Base-by-base conservation (phyloP, 2,797 vertebrate species). In the Brachymystax lenok region DNA sequence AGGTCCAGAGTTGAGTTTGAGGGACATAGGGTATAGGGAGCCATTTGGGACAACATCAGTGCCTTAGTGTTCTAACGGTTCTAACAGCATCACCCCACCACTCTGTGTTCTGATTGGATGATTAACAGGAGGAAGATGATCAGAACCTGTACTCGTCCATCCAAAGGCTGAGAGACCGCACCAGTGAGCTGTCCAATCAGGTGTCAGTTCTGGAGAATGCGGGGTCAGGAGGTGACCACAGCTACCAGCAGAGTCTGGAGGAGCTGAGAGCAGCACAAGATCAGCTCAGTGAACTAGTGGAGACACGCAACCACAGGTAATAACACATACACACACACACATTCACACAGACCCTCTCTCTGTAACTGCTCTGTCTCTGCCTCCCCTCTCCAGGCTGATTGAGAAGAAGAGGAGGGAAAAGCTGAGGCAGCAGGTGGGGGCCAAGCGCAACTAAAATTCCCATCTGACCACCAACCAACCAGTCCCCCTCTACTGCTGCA, bases 111-210 rank as follows among this genome's bases (percentile, higher is more conserved):
- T 59, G 5, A n/a, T n/a, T 24, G 2, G 0, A 0, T 50, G 10
- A 28, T 68, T 73, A 67, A 2, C 90, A 96, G 96, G 96, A 96
- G 79, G 96, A 96, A 85, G 96, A 96, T 0, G 96, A 97, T 3
- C 95, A 96, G 90, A 96, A 97, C 88, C 85, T 97, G 74, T 97
- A 97, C 90, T 95, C 94, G 0, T 96, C 95, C 81, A 97, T 97
- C 85, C 96, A 97, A 93, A 94, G 94, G 73, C 89, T 96, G 30
- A 91, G 96, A 19, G 96, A 96, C 78, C 93, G 94, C 0, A 94
- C 95, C 87, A 95, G 87, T 0, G 95, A 97, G 83, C 92, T 97
- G 74, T 94, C 95, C 83, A 94, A 82, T 81, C 95, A 95, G 78
- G 94, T 97, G 14, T 96, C 95, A 19, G 91, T 94, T 69, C 93